phyloP scores from a whole-genome alignment of 2,113 vertebrate genomes.

The Hiodon tergisus region DNA sequence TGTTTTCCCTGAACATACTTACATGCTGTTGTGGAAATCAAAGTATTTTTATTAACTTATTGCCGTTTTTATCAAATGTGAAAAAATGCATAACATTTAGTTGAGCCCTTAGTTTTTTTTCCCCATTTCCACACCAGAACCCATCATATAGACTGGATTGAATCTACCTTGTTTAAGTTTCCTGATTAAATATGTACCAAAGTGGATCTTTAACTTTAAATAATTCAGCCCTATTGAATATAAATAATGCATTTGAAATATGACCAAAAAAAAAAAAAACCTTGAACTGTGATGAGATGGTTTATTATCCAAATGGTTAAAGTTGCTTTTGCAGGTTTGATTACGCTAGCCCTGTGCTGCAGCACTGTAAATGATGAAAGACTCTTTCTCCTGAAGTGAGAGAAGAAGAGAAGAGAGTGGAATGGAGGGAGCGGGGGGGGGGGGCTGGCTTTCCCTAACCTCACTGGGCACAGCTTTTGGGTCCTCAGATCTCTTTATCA shows the following conservation, averaged over 20 bases:
- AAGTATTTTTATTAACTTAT: too few relatives aligned
- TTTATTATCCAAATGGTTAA: not conserved
- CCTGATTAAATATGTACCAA: slow-evolving; percentile 9
- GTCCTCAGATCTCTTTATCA: too few relatives aligned
- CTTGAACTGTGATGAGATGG: not conserved
- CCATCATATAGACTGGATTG: not conserved
- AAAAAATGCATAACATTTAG: too few relatives aligned
- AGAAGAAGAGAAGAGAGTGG: not conserved
- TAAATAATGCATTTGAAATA: not conserved
- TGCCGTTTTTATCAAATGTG: too few relatives aligned
- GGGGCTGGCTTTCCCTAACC: slow-evolving; percentile 2
- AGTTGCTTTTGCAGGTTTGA: not conserved
- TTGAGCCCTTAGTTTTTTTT: too few relatives aligned
- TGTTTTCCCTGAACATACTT: too few relatives aligned
- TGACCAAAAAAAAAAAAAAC: not conserved
- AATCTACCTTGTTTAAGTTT: not conserved
- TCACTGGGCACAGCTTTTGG: not conserved
- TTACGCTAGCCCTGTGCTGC: not conserved
- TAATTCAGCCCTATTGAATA: not conserved
- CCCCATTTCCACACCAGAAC: not conserved
- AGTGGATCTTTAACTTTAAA: not conserved
- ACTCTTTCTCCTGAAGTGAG: not conserved
- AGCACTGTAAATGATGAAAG: slow-evolving; percentile 3
- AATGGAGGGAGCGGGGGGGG: not conserved
- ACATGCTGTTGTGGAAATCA: too few relatives aligned